Percentiles rank a stretch among this genome's conserved stretches.
Evolutionary conservation across 2,797 vertebrate species (phyloP).

Genomic region (Jordanella pulchra): DNA sequence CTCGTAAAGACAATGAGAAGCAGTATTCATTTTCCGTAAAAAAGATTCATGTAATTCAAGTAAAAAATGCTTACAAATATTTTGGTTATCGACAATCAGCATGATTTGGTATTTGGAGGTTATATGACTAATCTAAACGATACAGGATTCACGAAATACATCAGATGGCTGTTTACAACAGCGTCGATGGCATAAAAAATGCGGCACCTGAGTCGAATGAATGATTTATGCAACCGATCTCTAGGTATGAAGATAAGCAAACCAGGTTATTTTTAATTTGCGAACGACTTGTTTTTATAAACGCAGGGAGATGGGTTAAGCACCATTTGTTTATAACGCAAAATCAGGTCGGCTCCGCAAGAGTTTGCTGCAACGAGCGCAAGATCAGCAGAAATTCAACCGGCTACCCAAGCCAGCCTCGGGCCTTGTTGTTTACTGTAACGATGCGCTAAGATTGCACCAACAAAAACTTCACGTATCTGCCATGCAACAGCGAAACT

Average conservation of each 20-base stretch:
- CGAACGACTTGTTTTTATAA: too few species aligned
- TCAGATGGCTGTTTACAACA: constrained; percentile 9
- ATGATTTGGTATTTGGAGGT: not conserved
- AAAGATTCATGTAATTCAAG: constrained; percentile 33
- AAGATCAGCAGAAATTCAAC: constrained; percentile 71
- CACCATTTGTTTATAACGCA: constrained; percentile 47
- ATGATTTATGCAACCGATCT: constrained; percentile 38
- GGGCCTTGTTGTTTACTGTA: constrained; percentile 77
- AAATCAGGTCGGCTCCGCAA: constrained; percentile 71
- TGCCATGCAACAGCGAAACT: not conserved
- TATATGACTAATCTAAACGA: constrained; percentile 1
- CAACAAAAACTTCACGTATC: constrained; percentile 4
- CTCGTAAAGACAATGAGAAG: not conserved
- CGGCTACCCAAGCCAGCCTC: constrained; percentile 63
- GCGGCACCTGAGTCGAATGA: constrained; percentile 26
- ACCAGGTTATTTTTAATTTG: not conserved
- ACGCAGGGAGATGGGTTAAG: not conserved
- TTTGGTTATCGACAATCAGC: constrained; percentile 8
- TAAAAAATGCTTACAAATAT: constrained; percentile 66
- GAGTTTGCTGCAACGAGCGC: constrained; percentile 70
- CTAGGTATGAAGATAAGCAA: not conserved
- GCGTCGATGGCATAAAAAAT: constrained; percentile 15
- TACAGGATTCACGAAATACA: constrained; percentile 20
- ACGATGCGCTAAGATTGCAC: constrained; percentile 21
- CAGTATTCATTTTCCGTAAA: constrained; percentile 38